phyloP scores from a whole-genome alignment of 2,113 vertebrate species.

The Scomber japonicus region DNA sequence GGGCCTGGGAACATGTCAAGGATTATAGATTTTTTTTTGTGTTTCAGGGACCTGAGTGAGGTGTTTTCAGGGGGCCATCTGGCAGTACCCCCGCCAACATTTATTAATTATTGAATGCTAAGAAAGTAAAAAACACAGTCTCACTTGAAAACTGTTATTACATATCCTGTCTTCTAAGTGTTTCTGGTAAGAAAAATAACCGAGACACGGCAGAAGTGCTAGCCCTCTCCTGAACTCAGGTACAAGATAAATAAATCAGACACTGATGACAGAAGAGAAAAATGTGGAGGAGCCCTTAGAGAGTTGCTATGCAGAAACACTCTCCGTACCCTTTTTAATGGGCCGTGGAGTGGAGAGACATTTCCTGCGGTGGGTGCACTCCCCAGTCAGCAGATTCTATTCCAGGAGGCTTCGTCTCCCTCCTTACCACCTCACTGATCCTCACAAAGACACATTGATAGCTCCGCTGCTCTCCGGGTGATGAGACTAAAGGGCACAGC shows the following conservation, averaged over 20 bases:
- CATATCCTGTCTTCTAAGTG: neutral
- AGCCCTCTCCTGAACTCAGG: slow-evolving; percentile 26
- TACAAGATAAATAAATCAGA: slow-evolving; percentile 62
- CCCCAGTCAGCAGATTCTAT: slow-evolving; percentile 78
- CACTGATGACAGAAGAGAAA: slow-evolving; percentile 48
- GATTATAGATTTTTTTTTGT: slow-evolving; percentile 6
- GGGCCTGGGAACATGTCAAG: slow-evolving; percentile 10
- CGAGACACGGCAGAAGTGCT: slow-evolving; percentile 6
- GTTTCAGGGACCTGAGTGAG: neutral
- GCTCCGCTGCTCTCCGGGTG: slow-evolving; percentile 46
- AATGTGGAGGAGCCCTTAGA: slow-evolving; percentile 27
- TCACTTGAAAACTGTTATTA: slow-evolving; percentile 5
- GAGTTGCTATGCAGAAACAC: slow-evolving; percentile 53
- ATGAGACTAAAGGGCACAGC: slow-evolving; percentile 55
- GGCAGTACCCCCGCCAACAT: neutral
- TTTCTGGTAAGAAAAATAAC: neutral
- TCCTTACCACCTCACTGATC: slow-evolving; percentile 16
- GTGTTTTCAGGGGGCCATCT: neutral
- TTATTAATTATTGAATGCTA: neutral
- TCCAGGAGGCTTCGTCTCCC: slow-evolving; percentile 64
- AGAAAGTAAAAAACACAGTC: neutral
- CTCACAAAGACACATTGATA: slow-evolving; percentile 67
- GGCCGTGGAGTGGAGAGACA: slow-evolving; percentile 56
- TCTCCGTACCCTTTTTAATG: slow-evolving; percentile 64
- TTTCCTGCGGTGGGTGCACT: slow-evolving; percentile 56